phyloP scores from a whole-genome alignment of 2,113 vertebrate genomes.

The Rousettus leschenaultii region DNA sequence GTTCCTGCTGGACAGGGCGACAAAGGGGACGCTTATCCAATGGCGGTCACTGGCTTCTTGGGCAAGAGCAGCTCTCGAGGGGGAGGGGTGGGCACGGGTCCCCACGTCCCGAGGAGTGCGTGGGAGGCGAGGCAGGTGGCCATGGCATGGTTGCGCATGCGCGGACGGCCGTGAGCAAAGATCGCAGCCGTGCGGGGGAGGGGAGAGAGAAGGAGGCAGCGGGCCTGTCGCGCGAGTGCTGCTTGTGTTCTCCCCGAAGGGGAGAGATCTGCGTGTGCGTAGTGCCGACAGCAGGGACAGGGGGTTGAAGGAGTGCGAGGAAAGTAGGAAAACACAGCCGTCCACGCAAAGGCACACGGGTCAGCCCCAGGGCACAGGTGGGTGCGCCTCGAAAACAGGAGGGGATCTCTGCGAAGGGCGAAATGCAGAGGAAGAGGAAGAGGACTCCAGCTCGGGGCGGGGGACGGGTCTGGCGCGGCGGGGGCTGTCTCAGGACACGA shows the following conservation, averaged over 20 bases:
- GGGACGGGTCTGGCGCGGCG: neutral
- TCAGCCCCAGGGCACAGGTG: neutral
- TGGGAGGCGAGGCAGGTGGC: neutral
- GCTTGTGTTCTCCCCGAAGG: neutral
- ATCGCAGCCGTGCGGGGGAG: neutral
- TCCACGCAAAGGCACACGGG: neutral
- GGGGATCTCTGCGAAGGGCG: neutral
- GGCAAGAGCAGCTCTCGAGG: neutral
- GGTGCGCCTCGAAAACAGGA: neutral
- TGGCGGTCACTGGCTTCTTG: neutral
- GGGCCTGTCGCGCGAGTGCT: neutral
- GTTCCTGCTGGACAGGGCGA: neutral
- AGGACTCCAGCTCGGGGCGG: neutral
- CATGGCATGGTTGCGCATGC: accelerated
- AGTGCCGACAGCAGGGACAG: neutral
- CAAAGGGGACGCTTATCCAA: neutral
- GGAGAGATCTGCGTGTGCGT: neutral
- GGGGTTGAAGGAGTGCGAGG: neutral
- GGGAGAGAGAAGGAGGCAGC: neutral
- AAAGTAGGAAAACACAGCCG: neutral
- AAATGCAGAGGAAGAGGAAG: neutral
- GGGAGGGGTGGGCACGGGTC: neutral
- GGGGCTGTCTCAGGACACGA: accelerated
- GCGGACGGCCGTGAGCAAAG: neutral
- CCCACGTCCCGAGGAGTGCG: accelerated